Conservation (phyloP, 2,888 invertebrate species). For the Marasmarcha lunaedactyla region DNA sequence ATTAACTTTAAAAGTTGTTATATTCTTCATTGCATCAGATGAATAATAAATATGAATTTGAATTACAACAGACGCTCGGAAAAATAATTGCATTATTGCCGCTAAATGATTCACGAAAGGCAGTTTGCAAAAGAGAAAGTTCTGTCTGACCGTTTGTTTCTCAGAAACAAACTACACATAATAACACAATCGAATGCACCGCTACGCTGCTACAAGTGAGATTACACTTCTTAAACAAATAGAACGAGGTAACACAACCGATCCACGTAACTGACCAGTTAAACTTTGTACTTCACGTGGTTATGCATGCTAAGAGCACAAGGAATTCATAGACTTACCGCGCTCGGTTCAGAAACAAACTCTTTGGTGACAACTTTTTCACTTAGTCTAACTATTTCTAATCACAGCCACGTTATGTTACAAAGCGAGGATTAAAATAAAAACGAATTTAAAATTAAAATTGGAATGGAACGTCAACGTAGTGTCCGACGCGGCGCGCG, state of each 20-base stretch:
- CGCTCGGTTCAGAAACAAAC: slow-evolving; percentile 1
- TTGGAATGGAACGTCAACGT: slow-evolving; percentile 21
- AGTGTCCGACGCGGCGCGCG: slow-evolving; percentile 30
- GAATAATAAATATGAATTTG: too few relatives aligned
- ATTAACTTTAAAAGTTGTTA: too few relatives aligned
- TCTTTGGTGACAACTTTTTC: slow-evolving; percentile 3
- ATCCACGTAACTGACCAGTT: slow-evolving; percentile 14
- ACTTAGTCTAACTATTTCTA: slow-evolving; percentile 6
- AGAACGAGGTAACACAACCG: not conserved
- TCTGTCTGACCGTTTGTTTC: too few relatives aligned
- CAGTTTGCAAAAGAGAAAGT: too few relatives aligned
- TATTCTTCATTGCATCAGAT: too few relatives aligned
- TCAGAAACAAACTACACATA: too few relatives aligned
- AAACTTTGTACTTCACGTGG: slow-evolving; percentile 12
- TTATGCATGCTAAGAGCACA: slow-evolving; percentile 4
- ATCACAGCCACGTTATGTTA: slow-evolving; percentile 19
- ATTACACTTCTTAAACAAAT: too few relatives aligned
- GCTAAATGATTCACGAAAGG: too few relatives aligned
- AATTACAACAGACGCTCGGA: too few relatives aligned
- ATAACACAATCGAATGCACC: too few relatives aligned
- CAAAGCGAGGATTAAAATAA: slow-evolving; percentile 19
- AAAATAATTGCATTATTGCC: too few relatives aligned
- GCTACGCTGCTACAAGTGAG: too few relatives aligned
- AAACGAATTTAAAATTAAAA: slow-evolving; percentile 13
- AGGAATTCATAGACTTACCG: not conserved